A percentile compares a stretch with the other conserved stretches of the same genome.
These are phyloP conservation scores for Apomyelois bistriatella DNA, from an alignment of 2,888 invertebrate species.

Conservation along the genomic window DNA sequence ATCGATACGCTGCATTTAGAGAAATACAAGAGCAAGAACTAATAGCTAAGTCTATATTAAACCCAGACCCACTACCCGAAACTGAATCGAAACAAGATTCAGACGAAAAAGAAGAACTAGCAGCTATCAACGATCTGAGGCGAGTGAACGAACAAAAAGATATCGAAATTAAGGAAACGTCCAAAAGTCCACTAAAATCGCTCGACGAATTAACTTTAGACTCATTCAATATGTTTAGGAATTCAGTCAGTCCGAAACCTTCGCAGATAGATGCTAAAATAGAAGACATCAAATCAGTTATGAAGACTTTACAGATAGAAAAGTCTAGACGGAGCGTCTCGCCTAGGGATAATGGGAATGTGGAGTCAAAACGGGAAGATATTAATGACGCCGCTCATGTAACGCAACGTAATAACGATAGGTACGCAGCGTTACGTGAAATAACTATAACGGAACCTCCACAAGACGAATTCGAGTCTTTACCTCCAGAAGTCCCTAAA, in stretches of 20 bases:
- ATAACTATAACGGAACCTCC: conserved; percentile 83
- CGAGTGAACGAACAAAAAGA: conserved; percentile 46
- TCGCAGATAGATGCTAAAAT: conserved; percentile 66
- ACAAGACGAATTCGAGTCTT: conserved; percentile 74
- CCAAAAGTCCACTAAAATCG: conserved; percentile 60
- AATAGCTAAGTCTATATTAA: conserved; percentile 66
- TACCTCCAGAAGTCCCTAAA: conserved; percentile 70
- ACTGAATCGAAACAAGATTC: conserved; percentile 56
- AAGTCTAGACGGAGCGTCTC: conserved; percentile 59
- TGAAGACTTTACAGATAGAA: conserved; percentile 67
- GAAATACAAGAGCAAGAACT: conserved; percentile 90
- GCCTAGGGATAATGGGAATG: conserved; percentile 67
- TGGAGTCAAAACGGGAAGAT: conserved; percentile 62
- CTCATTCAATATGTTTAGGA: conserved; percentile 65
- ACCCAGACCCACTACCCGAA: conserved; percentile 43
- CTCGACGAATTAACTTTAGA: conserved; percentile 64
- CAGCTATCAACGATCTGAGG: conserved; percentile 54
- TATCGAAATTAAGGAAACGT: conserved; percentile 44
- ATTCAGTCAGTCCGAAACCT: conserved; percentile 70
- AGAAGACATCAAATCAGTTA: conserved; percentile 70
- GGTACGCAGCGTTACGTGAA: conserved; percentile 90
- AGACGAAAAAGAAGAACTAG: conserved; percentile 58
- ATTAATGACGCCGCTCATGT: conserved; percentile 21
- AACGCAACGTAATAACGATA: conserved; percentile 67
- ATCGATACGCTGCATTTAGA: conserved; percentile 93